Base-by-base conservation (phyloP, 2,888 invertebrate species). In the Cheiracanthium punctorium region DNA sequence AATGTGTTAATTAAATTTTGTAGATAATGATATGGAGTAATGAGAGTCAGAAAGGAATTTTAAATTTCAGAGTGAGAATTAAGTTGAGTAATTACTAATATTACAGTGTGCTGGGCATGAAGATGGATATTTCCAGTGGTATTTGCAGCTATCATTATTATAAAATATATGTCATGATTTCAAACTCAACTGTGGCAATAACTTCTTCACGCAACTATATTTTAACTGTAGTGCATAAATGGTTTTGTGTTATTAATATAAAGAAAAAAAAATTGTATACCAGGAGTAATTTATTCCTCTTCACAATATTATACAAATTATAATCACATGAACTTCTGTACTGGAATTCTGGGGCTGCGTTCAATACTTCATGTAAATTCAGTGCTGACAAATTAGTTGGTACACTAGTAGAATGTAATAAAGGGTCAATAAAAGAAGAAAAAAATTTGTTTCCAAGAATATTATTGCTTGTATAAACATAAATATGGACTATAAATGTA, bases 241-340 rank as follows among this genome's bases (percentile, higher is more conserved):
- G 64, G 17, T 30, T 67, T 30, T 67, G 37, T 33, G 32, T 71
- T 0, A 71, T 37, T 37, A 33, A 71, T 43, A 5, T 14, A 43
- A 24, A 29, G 43, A 71, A 12, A 43, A 29, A 43, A 17, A 17
- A 20, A 7, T 71, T 52, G 37, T 75, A 64, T 84, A 73, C 67
- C 73, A 79, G 79, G 84, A 84, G 84, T 76, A 84, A 74, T 84
- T 84, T 84, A 84, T 84, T 84, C 80, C 80, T 80, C 82, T 84
- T 84, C 79, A 84, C 79, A 84, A 79, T 79, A 84, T 84, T 77
- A 84, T 84, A 84, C 84, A 84, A 84, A 84, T 84, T 33, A 84
- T 84, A 84, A 73, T 84, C 79, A 84, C 84, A 84, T 69, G 52
- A 74, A 52, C 24, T 77, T 84, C 73, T 84, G 73, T 70, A 84